Evolutionary conservation across 2,888 invertebrate genomes (phyloP).

Genomic region (Hylaea fasciaria): DNA sequence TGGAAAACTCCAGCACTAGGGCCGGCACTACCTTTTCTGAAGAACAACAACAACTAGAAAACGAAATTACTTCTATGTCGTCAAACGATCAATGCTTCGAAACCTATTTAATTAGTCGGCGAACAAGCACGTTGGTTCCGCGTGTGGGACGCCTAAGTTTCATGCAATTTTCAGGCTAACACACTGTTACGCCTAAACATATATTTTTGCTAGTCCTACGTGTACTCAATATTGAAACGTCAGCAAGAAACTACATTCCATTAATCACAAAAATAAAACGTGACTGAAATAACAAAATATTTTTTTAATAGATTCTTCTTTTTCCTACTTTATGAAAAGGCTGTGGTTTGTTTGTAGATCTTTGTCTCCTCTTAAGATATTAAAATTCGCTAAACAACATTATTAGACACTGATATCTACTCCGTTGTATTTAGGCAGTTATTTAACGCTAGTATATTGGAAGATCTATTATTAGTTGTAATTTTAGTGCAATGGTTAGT

Average conservation of each 20-base stretch:
- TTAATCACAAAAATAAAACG: conserved; percentile 50
- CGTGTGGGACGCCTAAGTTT: conserved; percentile 17
- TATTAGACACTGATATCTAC: conserved; percentile 15
- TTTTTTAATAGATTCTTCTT: conserved; percentile 13
- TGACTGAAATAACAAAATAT: conserved; percentile 31
- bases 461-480: conserved; percentile 22
- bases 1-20: no score
- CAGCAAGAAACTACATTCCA: conserved; percentile 31
- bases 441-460: conserved; percentile 31
- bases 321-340: conserved; percentile 12
- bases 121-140: conserved; percentile 17
- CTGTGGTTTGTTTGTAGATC: conserved; percentile 11
- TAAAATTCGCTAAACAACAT: conserved; percentile 7
- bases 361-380: conserved; percentile 5
- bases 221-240: conserved; percentile 41
- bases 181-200: conserved; percentile 14
- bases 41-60: conserved; percentile 46
- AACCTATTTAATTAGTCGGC: conserved; percentile 57
- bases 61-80: conserved; percentile 36
- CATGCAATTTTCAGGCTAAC: conserved; percentile 36
- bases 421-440: conserved; percentile 17
- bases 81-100: conserved; percentile 59
- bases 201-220: conserved; percentile 13
- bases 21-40: no score
- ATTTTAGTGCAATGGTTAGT: conserved; percentile 39